phyloP scores from a whole-genome alignment of 2,797 vertebrate species.

The Trachops cirrhosus region DNA sequence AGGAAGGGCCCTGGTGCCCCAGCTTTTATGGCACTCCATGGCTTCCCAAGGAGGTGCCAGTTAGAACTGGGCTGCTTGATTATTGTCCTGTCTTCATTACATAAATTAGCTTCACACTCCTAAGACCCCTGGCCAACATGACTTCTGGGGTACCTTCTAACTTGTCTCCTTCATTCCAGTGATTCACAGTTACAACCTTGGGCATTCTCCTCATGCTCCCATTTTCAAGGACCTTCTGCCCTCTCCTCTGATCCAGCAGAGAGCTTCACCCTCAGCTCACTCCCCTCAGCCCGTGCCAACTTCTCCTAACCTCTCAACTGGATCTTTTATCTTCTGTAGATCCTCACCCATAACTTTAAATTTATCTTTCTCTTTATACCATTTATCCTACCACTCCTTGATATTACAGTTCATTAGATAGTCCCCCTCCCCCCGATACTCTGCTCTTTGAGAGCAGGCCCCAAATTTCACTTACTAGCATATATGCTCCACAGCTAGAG shows the following conservation, averaged over 20 bases:
- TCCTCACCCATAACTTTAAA: not conserved
- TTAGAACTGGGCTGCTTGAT: not conserved
- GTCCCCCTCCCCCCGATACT: rapidly evolving
- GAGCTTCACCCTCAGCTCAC: not conserved
- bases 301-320: not conserved
- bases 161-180: not conserved
- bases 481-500: not conserved
- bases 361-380: not conserved
- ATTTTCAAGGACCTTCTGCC: not conserved
- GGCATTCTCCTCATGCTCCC: not conserved
- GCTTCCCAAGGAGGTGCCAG: not conserved
- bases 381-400: not conserved
- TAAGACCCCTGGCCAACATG: not conserved
- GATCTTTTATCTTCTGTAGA: not conserved
- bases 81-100: not conserved
- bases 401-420: not conserved
- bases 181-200: not conserved
- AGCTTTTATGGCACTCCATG: not conserved
- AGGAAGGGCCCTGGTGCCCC: too few relatives aligned
- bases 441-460: not conserved
- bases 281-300: not conserved
- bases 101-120: not conserved
- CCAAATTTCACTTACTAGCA: not conserved
- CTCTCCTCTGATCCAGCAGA: not conserved
- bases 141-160: not conserved